phyloP scores from a whole-genome alignment of 2,797 vertebrate genomes.

The Brachyrhaphis roseni region DNA sequence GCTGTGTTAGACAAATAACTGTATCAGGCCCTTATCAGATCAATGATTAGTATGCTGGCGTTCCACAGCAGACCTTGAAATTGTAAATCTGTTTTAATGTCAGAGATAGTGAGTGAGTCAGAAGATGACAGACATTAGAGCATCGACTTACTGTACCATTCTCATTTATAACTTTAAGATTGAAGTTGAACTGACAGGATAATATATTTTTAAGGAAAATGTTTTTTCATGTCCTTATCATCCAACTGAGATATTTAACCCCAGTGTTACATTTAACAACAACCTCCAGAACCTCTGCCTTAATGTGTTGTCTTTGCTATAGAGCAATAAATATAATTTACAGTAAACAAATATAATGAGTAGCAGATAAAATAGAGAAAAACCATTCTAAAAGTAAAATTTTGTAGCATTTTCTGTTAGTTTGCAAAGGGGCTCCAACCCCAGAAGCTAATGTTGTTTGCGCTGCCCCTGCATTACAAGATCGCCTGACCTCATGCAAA shows the following conservation, averaged over 20 bases:
- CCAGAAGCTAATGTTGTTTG: no score
- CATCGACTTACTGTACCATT: not conserved
- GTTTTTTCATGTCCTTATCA: not conserved
- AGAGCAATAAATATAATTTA: not conserved
- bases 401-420: no score
- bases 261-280: not conserved
- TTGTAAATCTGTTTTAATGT: not conserved
- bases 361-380: no score
- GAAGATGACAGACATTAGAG: not conserved
- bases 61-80: not conserved
- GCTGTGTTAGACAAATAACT: not conserved
- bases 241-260: not conserved
- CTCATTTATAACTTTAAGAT: not conserved
- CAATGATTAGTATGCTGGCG: not conserved
- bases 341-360: not conserved
- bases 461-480: not conserved
- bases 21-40: not conserved
- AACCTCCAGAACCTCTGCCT: not conserved
- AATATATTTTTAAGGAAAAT: not conserved
- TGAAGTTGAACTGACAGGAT: not conserved
- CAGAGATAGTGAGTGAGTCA: not conserved
- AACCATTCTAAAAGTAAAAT: no score
- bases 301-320: not conserved
- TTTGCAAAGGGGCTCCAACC: no score
- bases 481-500: not conserved